Conservation (phyloP, 2,888 invertebrate species). For the Cheilosia scutellata region DNA sequence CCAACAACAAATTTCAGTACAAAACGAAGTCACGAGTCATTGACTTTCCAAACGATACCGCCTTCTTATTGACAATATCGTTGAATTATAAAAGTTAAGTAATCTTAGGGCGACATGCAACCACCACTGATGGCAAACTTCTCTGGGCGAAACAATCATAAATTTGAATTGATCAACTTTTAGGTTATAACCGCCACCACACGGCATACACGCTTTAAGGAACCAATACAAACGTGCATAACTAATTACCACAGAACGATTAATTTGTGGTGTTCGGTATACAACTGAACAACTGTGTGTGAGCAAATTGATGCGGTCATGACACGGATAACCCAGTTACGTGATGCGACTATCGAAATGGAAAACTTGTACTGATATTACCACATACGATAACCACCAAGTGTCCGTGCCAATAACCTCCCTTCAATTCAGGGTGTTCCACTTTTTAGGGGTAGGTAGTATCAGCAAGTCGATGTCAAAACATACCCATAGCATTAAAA, state of each 20-base stretch:
- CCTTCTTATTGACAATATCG: constrained; percentile 9
- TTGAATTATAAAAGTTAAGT: constrained; percentile 13
- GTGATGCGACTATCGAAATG: constrained; percentile 65
- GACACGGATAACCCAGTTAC: constrained; percentile 69
- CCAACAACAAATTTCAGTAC: background rate
- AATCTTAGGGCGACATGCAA: background rate
- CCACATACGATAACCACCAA: constrained; percentile 13
- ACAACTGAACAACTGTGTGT: constrained; percentile 25
- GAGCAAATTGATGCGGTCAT: constrained; percentile 65
- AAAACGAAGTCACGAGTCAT: background rate
- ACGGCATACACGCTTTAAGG: background rate
- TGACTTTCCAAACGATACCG: background rate
- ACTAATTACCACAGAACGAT: constrained; percentile 63
- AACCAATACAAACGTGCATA: constrained; percentile 31
- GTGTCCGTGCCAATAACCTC: constrained; percentile 50
- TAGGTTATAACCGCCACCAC: background rate
- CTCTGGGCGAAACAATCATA: background rate
- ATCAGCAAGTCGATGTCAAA: constrained; percentile 2
- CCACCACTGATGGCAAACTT: background rate
- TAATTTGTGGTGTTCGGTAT: constrained; percentile 45
- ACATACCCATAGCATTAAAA: constrained; percentile 3
- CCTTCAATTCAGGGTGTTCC: constrained; percentile 6
- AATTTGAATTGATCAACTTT: constrained; percentile 30
- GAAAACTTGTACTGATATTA: constrained; percentile 36
- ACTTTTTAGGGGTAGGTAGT: constrained; percentile 35